Evolutionary conservation across 1,140 invertebrate species (phyloP), one percentile per base, ranked within the genome.

Genomic region (Armadillidium nasatum): DNA sequence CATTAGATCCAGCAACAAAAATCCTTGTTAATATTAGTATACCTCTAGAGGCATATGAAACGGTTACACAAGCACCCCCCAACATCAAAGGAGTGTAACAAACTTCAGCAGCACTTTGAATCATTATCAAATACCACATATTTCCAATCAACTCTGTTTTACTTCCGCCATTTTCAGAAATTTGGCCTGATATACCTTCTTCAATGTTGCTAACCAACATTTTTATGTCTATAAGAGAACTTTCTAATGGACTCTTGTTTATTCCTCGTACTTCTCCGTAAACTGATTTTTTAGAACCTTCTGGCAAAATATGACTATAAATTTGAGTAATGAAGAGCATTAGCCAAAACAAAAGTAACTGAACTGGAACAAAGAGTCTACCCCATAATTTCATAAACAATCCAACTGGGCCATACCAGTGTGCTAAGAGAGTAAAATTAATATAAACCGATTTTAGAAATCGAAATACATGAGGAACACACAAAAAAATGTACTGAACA

Each of bases 71-170:
- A n/a, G 88, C 84, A 7, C 86, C 86, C 67, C 87, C 82, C 33
- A 89, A 81, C 74, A 85, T 86, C 21, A 89, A 81, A n/a, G 88
- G 88, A 71, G 86, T 87, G 23, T 84, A 84, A 82, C 87, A 88
- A 45, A 87, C 85, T 76, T 87, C 84, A 46, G 85, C 86, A 22
- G 86, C 83, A 50, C 84, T 83, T 22, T 85, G 86, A 22, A 88
- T 80, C 22, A 87, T 46, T 69, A 86, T 78, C 60, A 87, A 76
- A 23, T 86, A 83, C 85, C 84, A 85, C 46, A 86, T 83, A 69
- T 85, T 83, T 67, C 73, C 73, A 10, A 70, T 60, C 21, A 74
- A 13, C 66, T 54, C 10, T 13, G 11, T 19, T 60, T 60, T 60
- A 19, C 50, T 60, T 4, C 60, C 72, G 4, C 69, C 74, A 10